Base-by-base conservation (phyloP, 2,888 invertebrate genomes). In the Drosophila picticornis region DNA sequence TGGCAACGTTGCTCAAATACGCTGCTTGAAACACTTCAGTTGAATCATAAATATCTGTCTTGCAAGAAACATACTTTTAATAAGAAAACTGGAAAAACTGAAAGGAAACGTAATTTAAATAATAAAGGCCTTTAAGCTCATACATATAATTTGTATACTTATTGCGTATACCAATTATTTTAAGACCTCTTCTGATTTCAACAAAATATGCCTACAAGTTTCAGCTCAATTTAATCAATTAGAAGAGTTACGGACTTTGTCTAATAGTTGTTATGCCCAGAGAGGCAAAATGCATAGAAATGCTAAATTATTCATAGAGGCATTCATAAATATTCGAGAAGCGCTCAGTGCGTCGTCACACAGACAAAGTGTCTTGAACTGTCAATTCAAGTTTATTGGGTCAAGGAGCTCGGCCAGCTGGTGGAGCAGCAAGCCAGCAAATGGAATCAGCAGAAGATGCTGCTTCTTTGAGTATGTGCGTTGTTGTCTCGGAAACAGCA, bases 311-410 rank as follows among this genome's bases (percentile, higher is more conserved):
- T 80, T 43, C 70, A 61, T 63, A 73, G 64, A 68, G 62, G 75
- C 73, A 77, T 80, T 82, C 88, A 87, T 87, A 89, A 87, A 89
- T 89, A 84, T 77, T 74, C 87, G 81, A 80, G 78, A 82, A 80
- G 88, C 88, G 74, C 72, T 80, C 85, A 73, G 83, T 55, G 77
- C 80, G 67, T 72, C 34, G 34, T 34, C 34, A 34, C 36, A 71
- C 65, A 82, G 86, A 80, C 75, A 80, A 76, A 87, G 80, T 88
- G 78, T 85, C 86, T 86, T 80, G 80, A 89, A 87, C 85, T 90
- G 90, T 82, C 91, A 87, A 79, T 81, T 91, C 91, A 92, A 90
- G 90, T 91, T 91, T 91, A 92, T 88, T 92, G 83, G 92, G 92
- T 92, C 92, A 92, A 92, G 92, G 92, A 90, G 88, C 80, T 79